phyloP scores from a whole-genome alignment of 2,797 vertebrate genomes.

The Benthosema pterotum region DNA sequence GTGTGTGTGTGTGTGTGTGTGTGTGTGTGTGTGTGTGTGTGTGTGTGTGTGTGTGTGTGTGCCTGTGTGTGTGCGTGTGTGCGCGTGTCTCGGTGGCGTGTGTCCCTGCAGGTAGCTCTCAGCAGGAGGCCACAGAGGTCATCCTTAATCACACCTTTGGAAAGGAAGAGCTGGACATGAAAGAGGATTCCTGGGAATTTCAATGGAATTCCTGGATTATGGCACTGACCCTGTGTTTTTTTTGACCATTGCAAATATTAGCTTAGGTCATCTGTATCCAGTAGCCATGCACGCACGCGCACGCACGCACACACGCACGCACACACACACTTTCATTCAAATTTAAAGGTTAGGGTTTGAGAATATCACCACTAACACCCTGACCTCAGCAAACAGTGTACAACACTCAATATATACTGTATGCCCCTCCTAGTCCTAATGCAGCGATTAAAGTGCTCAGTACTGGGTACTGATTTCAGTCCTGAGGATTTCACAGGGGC shows the following conservation, averaged over 20 bases:
- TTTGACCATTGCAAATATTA: conserved; percentile 54
- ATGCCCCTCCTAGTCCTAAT: too few species aligned
- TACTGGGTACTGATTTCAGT: too few species aligned
- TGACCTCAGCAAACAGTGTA: too few species aligned
- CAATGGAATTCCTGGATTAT: conserved; percentile 50
- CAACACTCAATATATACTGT: too few species aligned
- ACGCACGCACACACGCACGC: too few species aligned
- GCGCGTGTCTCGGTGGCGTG: neutral
- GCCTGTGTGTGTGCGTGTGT: neutral
- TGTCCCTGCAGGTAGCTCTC: conserved; percentile 30
- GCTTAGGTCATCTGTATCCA: conserved; percentile 26
- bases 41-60: neutral
- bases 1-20: neutral
- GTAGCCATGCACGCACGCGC: conserved; percentile 13
- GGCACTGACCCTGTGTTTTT: neutral
- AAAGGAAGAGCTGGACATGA: conserved; percentile 21
- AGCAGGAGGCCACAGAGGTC: conserved; percentile 40
- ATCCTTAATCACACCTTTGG: conserved; percentile 42
- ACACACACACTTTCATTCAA: too few species aligned
- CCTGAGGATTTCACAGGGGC: too few species aligned
- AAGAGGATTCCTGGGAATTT: conserved; percentile 44
- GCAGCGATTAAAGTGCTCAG: too few species aligned
- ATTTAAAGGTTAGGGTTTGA: too few species aligned
- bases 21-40: neutral
- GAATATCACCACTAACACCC: too few species aligned